A percentile compares a stretch with the other conserved stretches of the same genome.
phyloP scores from a whole-genome alignment of 2,888 invertebrate genomes.

The Scaptomyza flava region DNA sequence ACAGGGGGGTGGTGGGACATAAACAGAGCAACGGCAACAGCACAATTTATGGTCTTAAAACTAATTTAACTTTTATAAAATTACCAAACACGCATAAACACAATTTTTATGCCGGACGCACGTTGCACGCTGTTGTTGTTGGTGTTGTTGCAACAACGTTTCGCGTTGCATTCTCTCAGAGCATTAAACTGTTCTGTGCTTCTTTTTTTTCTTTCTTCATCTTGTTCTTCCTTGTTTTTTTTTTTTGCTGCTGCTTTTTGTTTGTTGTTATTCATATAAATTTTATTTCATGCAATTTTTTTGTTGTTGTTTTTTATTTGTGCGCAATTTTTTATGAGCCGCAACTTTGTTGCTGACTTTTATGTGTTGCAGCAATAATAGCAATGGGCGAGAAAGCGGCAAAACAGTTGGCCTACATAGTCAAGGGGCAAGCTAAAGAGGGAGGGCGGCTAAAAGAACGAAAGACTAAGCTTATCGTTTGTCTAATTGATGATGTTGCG shows the following conservation, averaged over 20 bases:
- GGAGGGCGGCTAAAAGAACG: no score
- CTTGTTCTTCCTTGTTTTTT: neutral
- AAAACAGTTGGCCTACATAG: conserved; percentile 72
- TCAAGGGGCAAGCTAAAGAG: neutral
- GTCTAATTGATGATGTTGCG: conserved; percentile 64
- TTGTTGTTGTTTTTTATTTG: conserved; percentile 47
- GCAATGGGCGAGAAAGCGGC: conserved; percentile 69
- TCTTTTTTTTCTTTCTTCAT: conserved; percentile 20
- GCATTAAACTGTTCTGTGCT: conserved; percentile 71
- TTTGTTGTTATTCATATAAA: conserved; percentile 77
- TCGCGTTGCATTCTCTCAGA: conserved; percentile 57
- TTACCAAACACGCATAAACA: conserved; percentile 80
- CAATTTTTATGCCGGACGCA: conserved; percentile 81
- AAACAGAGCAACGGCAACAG: conserved; percentile 26
- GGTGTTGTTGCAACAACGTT: conserved; percentile 26
- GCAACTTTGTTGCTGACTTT: conserved; percentile 79
- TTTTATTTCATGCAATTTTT: conserved; percentile 76
- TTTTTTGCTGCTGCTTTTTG: conserved; percentile 47
- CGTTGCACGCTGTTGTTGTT: conserved; percentile 48
- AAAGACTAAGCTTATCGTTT: conserved; percentile 44
- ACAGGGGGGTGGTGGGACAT: conserved; percentile 1
- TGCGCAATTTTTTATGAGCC: conserved; percentile 74
- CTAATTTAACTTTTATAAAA: conserved; percentile 81
- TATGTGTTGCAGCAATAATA: conserved; percentile 64
- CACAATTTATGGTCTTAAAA: conserved; percentile 80